Base-by-base conservation (phyloP, 2,888 invertebrate genomes). In the Xylocampa areola region DNA sequence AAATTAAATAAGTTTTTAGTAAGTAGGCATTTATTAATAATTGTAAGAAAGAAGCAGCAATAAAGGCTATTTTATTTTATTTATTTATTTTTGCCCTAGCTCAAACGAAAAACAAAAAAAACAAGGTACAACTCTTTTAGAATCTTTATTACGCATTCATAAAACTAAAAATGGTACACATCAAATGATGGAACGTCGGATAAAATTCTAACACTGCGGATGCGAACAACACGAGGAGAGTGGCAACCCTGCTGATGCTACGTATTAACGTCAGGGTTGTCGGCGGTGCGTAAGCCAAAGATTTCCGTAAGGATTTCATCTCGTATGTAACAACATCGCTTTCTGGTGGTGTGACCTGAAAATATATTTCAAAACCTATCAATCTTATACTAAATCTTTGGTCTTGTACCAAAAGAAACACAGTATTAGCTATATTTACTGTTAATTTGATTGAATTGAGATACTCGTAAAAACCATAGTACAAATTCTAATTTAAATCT, bases 271-370 rank as follows among this genome's bases (percentile, higher is more conserved):
- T 86, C 21, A 90, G 16, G 14, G 40, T 69, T 79, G 57, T 70
- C 68, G 17, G 76, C 60, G 4, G 85, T 68, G 21, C 1, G 11
- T 27, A 40, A 0, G 58, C 48, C 2, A 80, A 70, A 0, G 87
- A 90, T 57, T 89, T 92, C 1, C 92, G 80, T 8, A 89, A 74
- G 0, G 92, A 91, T 51, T 82, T 83, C 0, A 64, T 30, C 32
- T 79, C 77, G 49, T 81, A 85, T 0, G 48, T 37, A n/a, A 13
- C 30, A 0, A 81, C 33, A 0, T 61, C 53, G 27, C 81, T 79
- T 59, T 80, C 82, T 14, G 92, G 90, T 0, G 92, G 84, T 0
- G 84, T 82, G 0, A 92, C 92, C 92, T 92, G 76, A 1, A 81
- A 81, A 47, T 4, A 47, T 81, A 82, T 45, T 4, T 40, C n/a